Evolutionary conservation across 1,140 invertebrate genomes (phyloP).

Genomic region (Globodera ellingtonae): DNA sequence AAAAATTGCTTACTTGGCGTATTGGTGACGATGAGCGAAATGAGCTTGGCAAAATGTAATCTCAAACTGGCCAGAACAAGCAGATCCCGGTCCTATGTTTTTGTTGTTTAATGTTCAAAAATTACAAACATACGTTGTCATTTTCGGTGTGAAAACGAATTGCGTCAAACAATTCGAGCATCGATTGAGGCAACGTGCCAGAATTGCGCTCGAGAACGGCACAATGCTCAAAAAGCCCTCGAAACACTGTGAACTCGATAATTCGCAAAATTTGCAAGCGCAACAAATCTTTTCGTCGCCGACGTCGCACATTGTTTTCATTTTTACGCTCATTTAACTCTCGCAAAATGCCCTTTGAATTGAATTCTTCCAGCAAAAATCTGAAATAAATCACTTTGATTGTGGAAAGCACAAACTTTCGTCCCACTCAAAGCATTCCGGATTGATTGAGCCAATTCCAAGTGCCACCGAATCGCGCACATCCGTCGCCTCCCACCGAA

Average conservation of each 20-base stretch:
- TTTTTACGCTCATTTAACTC: slow-evolving; percentile 96
- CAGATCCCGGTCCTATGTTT: slow-evolving; percentile 67
- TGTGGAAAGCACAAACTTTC: background rate
- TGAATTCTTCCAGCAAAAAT: slow-evolving; percentile 92
- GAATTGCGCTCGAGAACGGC: slow-evolving; percentile 80
- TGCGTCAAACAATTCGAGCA: slow-evolving; percentile 93
- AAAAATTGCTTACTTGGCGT: slow-evolving; percentile 71
- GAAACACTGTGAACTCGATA: slow-evolving; percentile 55
- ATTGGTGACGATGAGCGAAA: slow-evolving; percentile 87
- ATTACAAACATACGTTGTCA: slow-evolving; percentile 71
- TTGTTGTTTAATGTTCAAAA: slow-evolving; percentile 66
- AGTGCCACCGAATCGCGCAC: slow-evolving; percentile 88
- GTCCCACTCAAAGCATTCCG: slow-evolving; percentile 82
- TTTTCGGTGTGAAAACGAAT: slow-evolving; percentile 85
- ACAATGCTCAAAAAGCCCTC: slow-evolving; percentile 71
- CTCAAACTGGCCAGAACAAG: slow-evolving; percentile 79
- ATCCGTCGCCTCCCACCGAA: slow-evolving; percentile 81
- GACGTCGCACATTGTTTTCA: slow-evolving; percentile 86
- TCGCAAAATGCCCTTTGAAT: slow-evolving; percentile 76
- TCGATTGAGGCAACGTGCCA: slow-evolving; percentile 79
- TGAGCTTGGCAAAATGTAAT: slow-evolving; percentile 89
- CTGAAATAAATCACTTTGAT: slow-evolving; percentile 68
- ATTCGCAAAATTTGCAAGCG: slow-evolving; percentile 75
- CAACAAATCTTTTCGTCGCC: slow-evolving; percentile 83
- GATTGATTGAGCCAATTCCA: slow-evolving; percentile 88